Evolutionary conservation across 2,797 vertebrate species (phyloP).

Genomic region (Manis javanica): DNA sequence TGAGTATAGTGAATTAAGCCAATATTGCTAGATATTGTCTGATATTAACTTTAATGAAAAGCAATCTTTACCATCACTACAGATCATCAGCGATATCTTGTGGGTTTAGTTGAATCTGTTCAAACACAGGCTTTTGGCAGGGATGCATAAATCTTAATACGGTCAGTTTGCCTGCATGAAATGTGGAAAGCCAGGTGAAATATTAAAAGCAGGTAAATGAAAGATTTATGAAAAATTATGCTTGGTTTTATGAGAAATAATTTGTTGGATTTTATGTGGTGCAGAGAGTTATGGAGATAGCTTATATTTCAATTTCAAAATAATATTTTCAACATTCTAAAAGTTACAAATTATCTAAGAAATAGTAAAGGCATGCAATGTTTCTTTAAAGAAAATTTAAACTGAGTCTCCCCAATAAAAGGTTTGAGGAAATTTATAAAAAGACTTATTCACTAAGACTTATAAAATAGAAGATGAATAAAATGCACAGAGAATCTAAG

Average conservation of each 20-base stretch:
- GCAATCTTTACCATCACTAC: background rate
- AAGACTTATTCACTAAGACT: background rate
- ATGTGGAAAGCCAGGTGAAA: background rate
- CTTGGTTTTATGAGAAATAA: constrained; percentile 10
- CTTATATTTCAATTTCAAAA: background rate
- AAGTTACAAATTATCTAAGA: background rate
- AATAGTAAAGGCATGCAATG: background rate
- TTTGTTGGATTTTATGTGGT: background rate
- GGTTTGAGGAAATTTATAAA: background rate
- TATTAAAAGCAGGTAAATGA: background rate
- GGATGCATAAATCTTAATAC: background rate
- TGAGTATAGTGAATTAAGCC: background rate
- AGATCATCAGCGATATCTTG: background rate
- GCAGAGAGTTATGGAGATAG: background rate
- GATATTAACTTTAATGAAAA: constrained; percentile 44
- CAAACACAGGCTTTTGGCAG: background rate
- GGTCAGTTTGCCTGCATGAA: background rate
- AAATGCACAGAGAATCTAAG: background rate
- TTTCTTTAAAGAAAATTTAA: background rate
- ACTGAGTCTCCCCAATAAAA: background rate
- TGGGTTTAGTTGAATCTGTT: background rate
- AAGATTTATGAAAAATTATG: background rate
- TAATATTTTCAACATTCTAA: background rate
- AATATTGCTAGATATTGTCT: background rate
- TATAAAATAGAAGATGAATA: constrained; percentile 16